phyloP scores from a whole-genome alignment of 2,888 invertebrate genomes.

The Drosophila silvestris region DNA sequence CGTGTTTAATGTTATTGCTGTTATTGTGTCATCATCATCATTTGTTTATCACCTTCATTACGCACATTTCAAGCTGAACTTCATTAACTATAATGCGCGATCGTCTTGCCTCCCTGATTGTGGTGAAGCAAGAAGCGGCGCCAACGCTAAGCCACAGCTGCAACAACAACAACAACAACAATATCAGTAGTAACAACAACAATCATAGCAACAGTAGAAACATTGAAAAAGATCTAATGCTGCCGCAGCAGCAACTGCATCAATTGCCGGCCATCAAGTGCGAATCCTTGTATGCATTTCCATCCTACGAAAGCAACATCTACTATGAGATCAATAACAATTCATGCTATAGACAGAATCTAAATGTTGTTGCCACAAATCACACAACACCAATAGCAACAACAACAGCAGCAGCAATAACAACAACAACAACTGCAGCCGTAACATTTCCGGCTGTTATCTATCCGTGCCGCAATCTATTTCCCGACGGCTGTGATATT shows the following conservation, averaged over 20 bases:
- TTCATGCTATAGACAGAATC: constrained; percentile 69
- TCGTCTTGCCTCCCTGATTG: constrained; percentile 85
- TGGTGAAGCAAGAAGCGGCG: constrained; percentile 85
- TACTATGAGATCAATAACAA: constrained; percentile 81
- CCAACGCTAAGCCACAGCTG: constrained; percentile 43
- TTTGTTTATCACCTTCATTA: constrained; percentile 27
- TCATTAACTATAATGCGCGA: constrained; percentile 83
- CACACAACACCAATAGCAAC: constrained; percentile 14
- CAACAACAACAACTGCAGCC: constrained; percentile 8
- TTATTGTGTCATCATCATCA: constrained; percentile 32
- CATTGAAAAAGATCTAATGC: constrained; percentile 28
- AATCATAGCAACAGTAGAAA: constrained; percentile 35
- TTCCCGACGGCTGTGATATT: constrained; percentile 82
- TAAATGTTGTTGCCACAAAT: constrained; percentile 48
- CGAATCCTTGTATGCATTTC: constrained; percentile 56
- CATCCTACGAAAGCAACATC: constrained; percentile 37
- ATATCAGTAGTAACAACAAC: constrained; percentile 15
- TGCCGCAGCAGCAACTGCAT: constrained; percentile 38
- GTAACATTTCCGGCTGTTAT: constrained; percentile 61
- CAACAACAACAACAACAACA: constrained; percentile 44
- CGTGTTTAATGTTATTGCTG: constrained; percentile 25
- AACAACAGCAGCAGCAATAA: constrained; percentile 7
- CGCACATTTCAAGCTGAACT: constrained; percentile 23
- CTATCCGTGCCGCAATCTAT: constrained; percentile 82
- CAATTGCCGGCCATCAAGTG: constrained; percentile 66